Percentiles rank a stretch among this genome's conserved stretches.
These are phyloP conservation scores for Odontamblyopus lacepedii DNA, from an alignment of 2,797 vertebrate species.

Conservation along the genomic window DNA sequence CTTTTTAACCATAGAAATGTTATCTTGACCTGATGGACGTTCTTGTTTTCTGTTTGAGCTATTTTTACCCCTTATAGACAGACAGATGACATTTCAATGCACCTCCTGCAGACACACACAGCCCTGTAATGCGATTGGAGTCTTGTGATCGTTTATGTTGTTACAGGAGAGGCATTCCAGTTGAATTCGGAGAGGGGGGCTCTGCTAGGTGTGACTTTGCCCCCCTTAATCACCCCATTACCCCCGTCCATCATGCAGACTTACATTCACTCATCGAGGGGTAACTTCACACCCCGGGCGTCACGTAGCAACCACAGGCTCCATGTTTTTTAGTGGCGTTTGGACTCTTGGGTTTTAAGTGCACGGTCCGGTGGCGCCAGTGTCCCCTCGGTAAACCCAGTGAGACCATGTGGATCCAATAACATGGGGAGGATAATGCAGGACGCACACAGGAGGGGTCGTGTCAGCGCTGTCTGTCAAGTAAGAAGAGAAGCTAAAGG, in stretches of 20 bases:
- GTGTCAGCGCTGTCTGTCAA: conserved; percentile 18
- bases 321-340: conserved; percentile 38
- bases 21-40: not conserved
- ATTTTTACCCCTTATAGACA: conserved; percentile 49
- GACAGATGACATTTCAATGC: conserved; percentile 22
- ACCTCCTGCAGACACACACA: conserved; percentile 13
- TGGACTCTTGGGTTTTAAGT: conserved; percentile 19
- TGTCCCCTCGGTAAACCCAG: conserved; percentile 19
- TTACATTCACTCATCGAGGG: conserved; percentile 42
- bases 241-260: conserved; percentile 58
- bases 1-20: not conserved
- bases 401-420: conserved; percentile 28
- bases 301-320: conserved; percentile 31
- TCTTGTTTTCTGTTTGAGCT: conserved; percentile 15
- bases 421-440: conserved; percentile 15
- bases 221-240: conserved; percentile 46
- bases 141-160: conserved; percentile 70
- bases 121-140: conserved; percentile 57
- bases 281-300: conserved; percentile 57
- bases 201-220: conserved; percentile 49
- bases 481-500: not conserved
- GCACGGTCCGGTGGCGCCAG: conserved; percentile 25
- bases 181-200: conserved; percentile 47
- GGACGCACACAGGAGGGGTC: conserved; percentile 9
- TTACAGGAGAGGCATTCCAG: conserved; percentile 71